phyloP scores from a whole-genome alignment of 1,140 invertebrate genomes.

The Pinna nobilis region DNA sequence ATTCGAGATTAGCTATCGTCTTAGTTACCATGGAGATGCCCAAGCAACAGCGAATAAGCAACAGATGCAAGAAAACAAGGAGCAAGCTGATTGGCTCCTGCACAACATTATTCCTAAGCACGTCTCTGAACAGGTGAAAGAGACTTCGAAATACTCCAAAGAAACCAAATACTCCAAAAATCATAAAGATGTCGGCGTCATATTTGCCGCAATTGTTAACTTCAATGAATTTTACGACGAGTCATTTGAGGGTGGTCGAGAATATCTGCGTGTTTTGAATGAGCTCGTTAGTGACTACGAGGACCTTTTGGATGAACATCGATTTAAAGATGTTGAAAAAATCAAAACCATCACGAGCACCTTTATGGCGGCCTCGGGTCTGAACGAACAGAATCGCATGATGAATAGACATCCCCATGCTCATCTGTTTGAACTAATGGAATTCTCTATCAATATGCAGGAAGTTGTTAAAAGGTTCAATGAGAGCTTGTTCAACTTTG shows the following conservation, averaged over 20 bases:
- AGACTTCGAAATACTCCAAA: slow-evolving; percentile 84
- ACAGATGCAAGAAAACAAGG: slow-evolving; percentile 79
- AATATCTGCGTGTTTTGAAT: slow-evolving; percentile 94
- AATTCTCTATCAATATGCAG: slow-evolving; percentile 92
- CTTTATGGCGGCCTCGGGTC: slow-evolving; percentile 97
- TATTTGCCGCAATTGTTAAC: slow-evolving; percentile 96
- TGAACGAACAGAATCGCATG: slow-evolving; percentile 83
- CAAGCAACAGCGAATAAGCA: slow-evolving; percentile 79
- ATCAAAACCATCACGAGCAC: slow-evolving; percentile 98
- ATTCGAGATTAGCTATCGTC: slow-evolving; percentile 94
- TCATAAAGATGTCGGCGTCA: slow-evolving; percentile 92
- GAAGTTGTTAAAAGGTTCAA: slow-evolving; percentile 89
- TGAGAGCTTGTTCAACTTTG: slow-evolving; percentile 89
- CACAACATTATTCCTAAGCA: slow-evolving; percentile 97
- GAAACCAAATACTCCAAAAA: slow-evolving; percentile 88
- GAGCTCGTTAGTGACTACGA: slow-evolving; percentile 97
- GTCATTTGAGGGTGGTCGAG: slow-evolving; percentile 88
- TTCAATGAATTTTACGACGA: slow-evolving; percentile 98
- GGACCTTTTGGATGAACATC: slow-evolving; percentile 86
- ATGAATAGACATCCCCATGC: slow-evolving; percentile 81
- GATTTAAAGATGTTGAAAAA: slow-evolving; percentile 95
- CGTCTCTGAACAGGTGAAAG: slow-evolving; percentile 93
- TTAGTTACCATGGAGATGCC: slow-evolving; percentile 94
- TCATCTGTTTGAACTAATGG: slow-evolving; percentile 90
- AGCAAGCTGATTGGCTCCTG: slow-evolving; percentile 96